Conservation (phyloP, 2,888 invertebrate genomes). For the Gibbula magus region DNA sequence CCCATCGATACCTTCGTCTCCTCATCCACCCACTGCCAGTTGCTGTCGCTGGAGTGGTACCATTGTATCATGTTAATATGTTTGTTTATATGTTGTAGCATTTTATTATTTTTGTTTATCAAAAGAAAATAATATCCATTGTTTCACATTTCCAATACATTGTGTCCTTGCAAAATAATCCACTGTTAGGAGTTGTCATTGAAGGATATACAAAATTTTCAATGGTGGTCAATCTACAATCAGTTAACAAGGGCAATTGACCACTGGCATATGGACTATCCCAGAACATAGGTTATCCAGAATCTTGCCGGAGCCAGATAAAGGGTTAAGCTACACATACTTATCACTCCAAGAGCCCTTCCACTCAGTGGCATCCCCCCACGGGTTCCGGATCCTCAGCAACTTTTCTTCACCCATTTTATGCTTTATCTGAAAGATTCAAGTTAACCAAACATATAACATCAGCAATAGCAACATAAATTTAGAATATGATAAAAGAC, state of each 20-base stretch:
- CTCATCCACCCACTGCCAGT: slow-evolving; percentile 75
- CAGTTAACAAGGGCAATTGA: background rate
- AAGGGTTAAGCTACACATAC: slow-evolving; percentile 52
- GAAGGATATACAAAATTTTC: no score
- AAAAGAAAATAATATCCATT: no score
- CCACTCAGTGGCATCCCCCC: slow-evolving; percentile 77
- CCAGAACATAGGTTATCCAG: background rate
- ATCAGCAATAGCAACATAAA: no score
- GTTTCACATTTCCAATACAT: no score
- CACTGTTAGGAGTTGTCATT: no score
- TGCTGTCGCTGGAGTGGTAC: slow-evolving; percentile 67
- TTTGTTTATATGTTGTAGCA: no score
- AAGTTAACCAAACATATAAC: no score
- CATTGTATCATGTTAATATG: no score
- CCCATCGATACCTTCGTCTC: slow-evolving; percentile 70
- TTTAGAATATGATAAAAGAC: no score
- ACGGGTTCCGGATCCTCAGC: slow-evolving; percentile 76
- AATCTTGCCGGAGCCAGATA: background rate
- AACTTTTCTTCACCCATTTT: slow-evolving; percentile 70
- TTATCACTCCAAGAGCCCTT: slow-evolving; percentile 77
- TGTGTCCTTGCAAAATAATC: no score
- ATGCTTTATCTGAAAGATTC: slow-evolving; percentile 52
- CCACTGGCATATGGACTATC: background rate
- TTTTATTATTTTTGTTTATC: no score
- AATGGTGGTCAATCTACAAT: background rate